Conservation (phyloP, 2,113 vertebrate species). For the Phalacrocorax brasilianus region DNA sequence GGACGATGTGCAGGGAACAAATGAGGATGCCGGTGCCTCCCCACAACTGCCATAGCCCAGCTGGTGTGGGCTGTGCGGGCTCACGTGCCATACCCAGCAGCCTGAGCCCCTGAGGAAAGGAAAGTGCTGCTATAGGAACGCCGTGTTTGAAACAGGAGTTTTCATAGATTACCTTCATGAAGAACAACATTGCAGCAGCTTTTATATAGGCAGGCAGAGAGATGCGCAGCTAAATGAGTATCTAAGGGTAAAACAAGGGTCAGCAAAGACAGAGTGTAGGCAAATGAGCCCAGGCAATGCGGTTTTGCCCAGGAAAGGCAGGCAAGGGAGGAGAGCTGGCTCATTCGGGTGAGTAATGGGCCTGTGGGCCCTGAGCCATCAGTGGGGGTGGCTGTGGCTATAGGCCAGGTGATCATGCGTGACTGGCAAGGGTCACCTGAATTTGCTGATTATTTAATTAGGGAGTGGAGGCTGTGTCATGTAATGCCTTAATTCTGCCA, state of each 20-base stretch:
- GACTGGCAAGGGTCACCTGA: neutral
- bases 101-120: neutral
- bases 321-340: neutral
- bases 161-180: too few relatives aligned
- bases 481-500: neutral
- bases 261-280: neutral
- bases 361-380: neutral
- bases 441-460: neutral
- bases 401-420: too few relatives aligned
- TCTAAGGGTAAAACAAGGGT: neutral
- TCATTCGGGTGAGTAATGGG: neutral
- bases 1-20: neutral
- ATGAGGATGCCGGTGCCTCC: neutral
- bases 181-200: neutral
- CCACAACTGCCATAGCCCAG: too few relatives aligned
- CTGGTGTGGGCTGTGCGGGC: neutral
- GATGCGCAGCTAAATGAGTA: too few relatives aligned
- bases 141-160: neutral
- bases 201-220: neutral
- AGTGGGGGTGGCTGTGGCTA: neutral
- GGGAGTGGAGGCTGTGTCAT: neutral
- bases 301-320: neutral
- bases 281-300: fast-evolving
- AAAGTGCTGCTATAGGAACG: fast-evolving
- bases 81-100: neutral